These are phyloP conservation scores for Calameuta pallipes DNA, from an alignment of 2,888 invertebrate genomes.

Conservation along the genomic window DNA sequence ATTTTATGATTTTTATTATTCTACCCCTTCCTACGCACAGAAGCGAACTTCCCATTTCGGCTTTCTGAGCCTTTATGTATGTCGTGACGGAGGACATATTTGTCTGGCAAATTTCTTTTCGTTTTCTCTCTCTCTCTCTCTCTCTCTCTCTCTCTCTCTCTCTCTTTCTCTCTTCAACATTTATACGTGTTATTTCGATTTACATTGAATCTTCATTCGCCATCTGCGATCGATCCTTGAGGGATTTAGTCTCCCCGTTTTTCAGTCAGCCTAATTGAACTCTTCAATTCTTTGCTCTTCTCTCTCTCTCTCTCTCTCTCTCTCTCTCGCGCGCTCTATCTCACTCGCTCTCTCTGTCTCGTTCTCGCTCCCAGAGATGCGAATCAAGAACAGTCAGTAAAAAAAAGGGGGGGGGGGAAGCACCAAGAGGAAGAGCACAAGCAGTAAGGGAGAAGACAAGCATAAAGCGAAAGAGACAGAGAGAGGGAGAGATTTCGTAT, in stretches of 20 bases:
- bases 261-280: conserved; percentile 24
- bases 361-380: not conserved
- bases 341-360: not conserved
- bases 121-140: conserved; percentile 15
- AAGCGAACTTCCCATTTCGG: too few species aligned
- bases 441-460: too few species aligned
- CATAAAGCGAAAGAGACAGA: too few species aligned
- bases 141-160: conserved; percentile 2
- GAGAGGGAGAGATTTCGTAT: conserved; percentile 25
- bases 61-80: too few species aligned
- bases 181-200: not conserved
- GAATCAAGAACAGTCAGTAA: too few species aligned
- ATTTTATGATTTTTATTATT: not conserved
- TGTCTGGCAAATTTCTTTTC: conserved; percentile 6
- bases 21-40: not conserved
- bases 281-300: conserved; percentile 20
- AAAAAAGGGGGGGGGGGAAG: too few species aligned
- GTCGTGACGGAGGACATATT: too few species aligned
- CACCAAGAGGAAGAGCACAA: too few species aligned
- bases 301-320: not conserved
- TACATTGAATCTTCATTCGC: conserved; percentile 9
- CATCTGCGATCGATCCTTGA: conserved; percentile 17
- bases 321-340: too few species aligned
- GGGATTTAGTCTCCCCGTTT: too few species aligned
- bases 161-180: not conserved